Conservation (phyloP, 2,888 invertebrate species). For the Anarsia innoxiella region DNA sequence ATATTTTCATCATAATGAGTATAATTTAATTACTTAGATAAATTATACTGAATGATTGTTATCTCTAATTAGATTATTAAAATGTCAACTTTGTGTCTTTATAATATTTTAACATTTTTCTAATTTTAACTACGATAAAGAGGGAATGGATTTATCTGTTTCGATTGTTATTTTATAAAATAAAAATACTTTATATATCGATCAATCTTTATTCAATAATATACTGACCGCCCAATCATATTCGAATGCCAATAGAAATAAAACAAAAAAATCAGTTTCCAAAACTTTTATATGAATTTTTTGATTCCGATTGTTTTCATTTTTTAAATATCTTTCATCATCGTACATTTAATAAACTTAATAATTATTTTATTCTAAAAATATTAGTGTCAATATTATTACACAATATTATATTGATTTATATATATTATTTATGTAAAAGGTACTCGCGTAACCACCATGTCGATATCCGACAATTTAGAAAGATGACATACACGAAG, state of each 20-base stretch:
- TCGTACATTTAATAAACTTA: conserved; percentile 16
- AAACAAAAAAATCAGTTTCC: conserved; percentile 23
- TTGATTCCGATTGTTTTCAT: conserved; percentile 17
- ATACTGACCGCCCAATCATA: too few relatives aligned
- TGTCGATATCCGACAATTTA: conserved; percentile 38
- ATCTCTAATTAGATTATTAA: too few relatives aligned
- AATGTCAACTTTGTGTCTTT: too few relatives aligned
- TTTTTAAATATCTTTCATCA: conserved; percentile 27
- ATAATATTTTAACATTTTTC: too few relatives aligned
- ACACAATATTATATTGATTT: conserved; percentile 28
- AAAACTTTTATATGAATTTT: conserved; percentile 19
- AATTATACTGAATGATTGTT: too few relatives aligned
- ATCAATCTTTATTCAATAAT: too few relatives aligned
- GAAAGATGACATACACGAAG: conserved; percentile 25
- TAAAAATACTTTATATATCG: too few relatives aligned
- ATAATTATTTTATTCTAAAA: conserved; percentile 19
- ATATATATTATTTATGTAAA: conserved; percentile 40
- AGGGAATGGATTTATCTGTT: too few relatives aligned
- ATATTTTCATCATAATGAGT: too few relatives aligned
- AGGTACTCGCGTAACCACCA: conserved; percentile 74
- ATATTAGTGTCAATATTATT: conserved; percentile 21
- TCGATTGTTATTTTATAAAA: too few relatives aligned
- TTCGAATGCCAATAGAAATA: conserved; percentile 16
- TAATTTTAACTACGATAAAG: too few relatives aligned
- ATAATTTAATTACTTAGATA: too few relatives aligned